These are phyloP conservation scores for Spongilla lacustris DNA, from an alignment of 37 sponge, comb jelly and placozoan species.

Conservation along the genomic window DNA sequence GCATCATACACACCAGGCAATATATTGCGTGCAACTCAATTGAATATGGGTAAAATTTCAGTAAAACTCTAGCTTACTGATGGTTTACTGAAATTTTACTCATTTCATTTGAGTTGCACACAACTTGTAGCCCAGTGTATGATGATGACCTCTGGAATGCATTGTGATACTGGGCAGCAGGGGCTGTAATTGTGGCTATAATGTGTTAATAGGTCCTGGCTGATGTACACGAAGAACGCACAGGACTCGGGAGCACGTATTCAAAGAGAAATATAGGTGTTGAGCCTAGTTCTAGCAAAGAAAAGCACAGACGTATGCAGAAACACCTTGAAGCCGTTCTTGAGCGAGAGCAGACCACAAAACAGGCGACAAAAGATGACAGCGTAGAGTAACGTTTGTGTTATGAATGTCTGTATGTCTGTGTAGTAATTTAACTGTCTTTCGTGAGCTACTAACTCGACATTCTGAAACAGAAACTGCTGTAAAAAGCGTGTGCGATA, in stretches of 20 bases:
- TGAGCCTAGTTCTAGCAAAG: not conserved
- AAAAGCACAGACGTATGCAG: constrained; percentile 21
- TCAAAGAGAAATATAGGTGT: not conserved
- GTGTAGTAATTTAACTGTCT: not conserved
- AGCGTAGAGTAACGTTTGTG: not conserved
- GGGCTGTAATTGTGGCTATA: not conserved
- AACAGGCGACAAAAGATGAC: not conserved
- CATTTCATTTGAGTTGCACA: too few relatives aligned
- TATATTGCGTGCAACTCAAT: too few relatives aligned
- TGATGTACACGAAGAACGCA: constrained; percentile 5
- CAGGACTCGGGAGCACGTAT: constrained; percentile 8
- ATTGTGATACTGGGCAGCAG: not conserved
- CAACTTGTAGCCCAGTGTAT: too few relatives aligned
- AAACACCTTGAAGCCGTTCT: constrained; percentile 12
- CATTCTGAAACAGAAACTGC: too few relatives aligned
- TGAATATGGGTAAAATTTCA: too few relatives aligned
- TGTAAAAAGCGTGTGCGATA: too few relatives aligned
- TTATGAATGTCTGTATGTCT: not conserved
- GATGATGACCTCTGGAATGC: too few relatives aligned
- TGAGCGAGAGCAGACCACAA: not conserved
- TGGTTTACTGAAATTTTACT: too few relatives aligned
- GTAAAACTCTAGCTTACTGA: too few relatives aligned
- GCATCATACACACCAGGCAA: too few relatives aligned
- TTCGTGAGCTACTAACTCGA: too few relatives aligned
- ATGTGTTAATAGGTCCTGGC: constrained; percentile 4